Evolutionary conservation across 1,140 invertebrate species (phyloP).

Genomic region (Papilio aristodemus): DNA sequence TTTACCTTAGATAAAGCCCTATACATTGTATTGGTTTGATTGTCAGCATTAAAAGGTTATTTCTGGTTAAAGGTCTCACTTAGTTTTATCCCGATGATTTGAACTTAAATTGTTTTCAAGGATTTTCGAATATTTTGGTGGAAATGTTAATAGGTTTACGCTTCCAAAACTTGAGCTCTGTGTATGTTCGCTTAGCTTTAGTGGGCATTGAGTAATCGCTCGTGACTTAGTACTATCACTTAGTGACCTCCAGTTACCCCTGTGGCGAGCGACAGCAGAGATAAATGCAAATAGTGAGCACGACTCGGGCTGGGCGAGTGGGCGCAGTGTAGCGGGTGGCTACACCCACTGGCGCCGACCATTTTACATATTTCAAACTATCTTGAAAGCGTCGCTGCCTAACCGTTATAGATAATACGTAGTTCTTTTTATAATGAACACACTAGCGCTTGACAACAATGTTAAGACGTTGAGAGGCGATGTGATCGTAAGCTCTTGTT

Average conservation of each 20-base stretch:
- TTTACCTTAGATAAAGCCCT: conserved; percentile 1
- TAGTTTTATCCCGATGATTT: too few relatives aligned
- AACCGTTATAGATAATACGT: conserved; percentile 54
- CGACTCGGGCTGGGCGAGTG: conserved; percentile 40
- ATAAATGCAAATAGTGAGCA: conserved; percentile 48
- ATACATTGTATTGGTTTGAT: not conserved
- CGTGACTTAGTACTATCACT: conserved; percentile 56
- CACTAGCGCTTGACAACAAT: not conserved
- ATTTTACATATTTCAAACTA: conserved; percentile 63
- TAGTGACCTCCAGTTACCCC: conserved; percentile 60
- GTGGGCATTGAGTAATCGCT: conserved; percentile 51
- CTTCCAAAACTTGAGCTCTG: conserved; percentile 19
- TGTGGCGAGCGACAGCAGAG: conserved; percentile 50
- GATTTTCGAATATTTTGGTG: not conserved
- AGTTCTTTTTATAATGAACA: conserved; percentile 38
- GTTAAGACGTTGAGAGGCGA: not conserved
- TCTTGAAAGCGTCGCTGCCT: conserved; percentile 59
- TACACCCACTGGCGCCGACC: conserved; percentile 44
- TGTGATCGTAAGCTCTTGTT: not conserved
- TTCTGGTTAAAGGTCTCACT: too few relatives aligned
- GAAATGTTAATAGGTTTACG: not conserved
- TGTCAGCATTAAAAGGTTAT: too few relatives aligned
- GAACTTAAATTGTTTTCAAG: too few relatives aligned
- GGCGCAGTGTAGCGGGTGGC: conserved; percentile 48
- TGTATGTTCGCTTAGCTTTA: conserved; percentile 38